These are phyloP conservation scores for Timandra comae DNA, from an alignment of 2,888 invertebrate species.

Conservation along the genomic window DNA sequence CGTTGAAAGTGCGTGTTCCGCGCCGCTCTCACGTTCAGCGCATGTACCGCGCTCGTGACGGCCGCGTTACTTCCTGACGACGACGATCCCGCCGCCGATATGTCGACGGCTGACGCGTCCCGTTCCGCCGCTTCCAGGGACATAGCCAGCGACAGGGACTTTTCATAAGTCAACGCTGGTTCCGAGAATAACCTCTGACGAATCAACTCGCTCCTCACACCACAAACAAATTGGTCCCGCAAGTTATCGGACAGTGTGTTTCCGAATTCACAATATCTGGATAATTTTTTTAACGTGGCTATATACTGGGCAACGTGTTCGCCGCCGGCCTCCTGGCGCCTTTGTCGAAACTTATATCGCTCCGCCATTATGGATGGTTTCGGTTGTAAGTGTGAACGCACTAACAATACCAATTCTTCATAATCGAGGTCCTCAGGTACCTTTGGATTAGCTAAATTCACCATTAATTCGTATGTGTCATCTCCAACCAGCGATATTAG, in stretches of 20 bases:
- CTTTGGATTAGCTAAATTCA: constrained; percentile 14
- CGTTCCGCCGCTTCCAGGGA: neutral
- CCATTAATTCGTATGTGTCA: constrained; percentile 16
- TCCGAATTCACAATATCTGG: constrained; percentile 5
- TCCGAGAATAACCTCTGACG: constrained; percentile 10
- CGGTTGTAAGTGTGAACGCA: constrained; percentile 4
- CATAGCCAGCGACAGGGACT: neutral
- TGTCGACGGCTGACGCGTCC: neutral
- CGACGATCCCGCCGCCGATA: neutral
- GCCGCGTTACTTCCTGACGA: no score
- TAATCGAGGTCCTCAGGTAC: constrained; percentile 12
- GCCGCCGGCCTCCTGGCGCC: constrained; percentile 1
- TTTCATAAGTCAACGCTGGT: no score
- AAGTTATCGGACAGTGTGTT: constrained; percentile 5
- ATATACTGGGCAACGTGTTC: constrained; percentile 6
- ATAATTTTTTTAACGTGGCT: constrained; percentile 5
- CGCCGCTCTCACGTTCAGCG: no score
- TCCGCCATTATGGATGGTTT: constrained; percentile 9
- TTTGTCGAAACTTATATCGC: constrained; percentile 5
- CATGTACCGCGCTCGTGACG: no score
- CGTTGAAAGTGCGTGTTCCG: neutral
- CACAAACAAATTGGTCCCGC: constrained; percentile 11
- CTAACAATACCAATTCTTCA: constrained; percentile 1
- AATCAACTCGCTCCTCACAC: constrained; percentile 11
- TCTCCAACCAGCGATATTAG: constrained; percentile 15